Evolutionary conservation across 2,888 invertebrate species (phyloP), one percentile per base, ranked within the genome.

Genomic region (Sarcophaga rosellei): DNA sequence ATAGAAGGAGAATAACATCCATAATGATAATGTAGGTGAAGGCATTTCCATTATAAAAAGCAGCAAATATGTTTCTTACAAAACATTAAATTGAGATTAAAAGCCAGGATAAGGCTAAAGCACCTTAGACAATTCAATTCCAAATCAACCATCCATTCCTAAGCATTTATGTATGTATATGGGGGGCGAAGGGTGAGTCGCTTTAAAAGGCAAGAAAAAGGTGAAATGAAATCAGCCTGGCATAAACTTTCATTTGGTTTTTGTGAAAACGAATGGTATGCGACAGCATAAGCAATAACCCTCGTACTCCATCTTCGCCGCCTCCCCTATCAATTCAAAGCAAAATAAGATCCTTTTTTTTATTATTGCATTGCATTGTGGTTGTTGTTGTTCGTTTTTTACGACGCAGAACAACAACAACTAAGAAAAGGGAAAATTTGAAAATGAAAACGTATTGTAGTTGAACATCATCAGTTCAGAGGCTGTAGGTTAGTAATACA

Each of bases 1-100:
- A 35, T 0, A 1, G 8, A 35, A 35, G 35, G 35, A 35, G 35
- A 1, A 35, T 35, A 35, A 35, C 17, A 35, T 21, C 61, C 69
- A 84, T 80, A 81, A 87, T 81, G 81, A 75, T 72, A 83, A 88
- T 88, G 87, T 89, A 88, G 89, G 89, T 89, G 88, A 89, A 89
- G 89, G 90, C 87, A 89, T 89, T 90, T 89, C 89, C 89, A 89
- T 90, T 90, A 89, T 89, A 88, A n/a, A n/a, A n/a, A n/a, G 87
- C 88, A 88, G 87, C 88, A 88, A 90, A 89, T 89, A 90, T 90
- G 89, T 88, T 89, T 90, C 35, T 90, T 90, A 88, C 89, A 88
- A 89, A 90, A 90, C 89, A 90, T 89, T 90, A 90, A 90, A 89
- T 89, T 88, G 87, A 88, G 90, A 90, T 90, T 90, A 90, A 89